Evolutionary conservation across 2,888 invertebrate species (phyloP).

Genomic region (Drepanosiphum platanoidis): DNA sequence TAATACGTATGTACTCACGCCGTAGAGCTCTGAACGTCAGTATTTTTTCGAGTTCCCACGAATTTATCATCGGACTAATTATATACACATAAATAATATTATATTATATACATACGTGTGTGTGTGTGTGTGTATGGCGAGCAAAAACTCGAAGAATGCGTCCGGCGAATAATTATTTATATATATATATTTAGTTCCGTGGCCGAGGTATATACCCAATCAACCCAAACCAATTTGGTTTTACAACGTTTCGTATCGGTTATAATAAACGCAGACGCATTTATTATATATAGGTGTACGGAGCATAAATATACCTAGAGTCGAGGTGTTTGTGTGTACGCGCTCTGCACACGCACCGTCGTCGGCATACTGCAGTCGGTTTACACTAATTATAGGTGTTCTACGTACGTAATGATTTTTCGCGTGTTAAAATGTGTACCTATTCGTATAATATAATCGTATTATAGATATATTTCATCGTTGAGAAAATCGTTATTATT

Average conservation of each 20-base stretch:
- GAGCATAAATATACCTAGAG: neutral
- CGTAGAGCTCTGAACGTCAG: too few relatives aligned
- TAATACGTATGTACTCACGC: too few relatives aligned
- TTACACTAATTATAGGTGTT: conserved; percentile 24
- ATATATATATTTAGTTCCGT: neutral
- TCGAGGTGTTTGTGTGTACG: neutral
- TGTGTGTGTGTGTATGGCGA: neutral
- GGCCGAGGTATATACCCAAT: neutral
- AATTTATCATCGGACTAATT: conserved; percentile 18
- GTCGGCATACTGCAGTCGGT: neutral
- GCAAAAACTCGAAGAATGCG: neutral
- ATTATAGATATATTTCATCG: neutral
- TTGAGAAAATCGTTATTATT: neutral
- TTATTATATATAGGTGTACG: neutral
- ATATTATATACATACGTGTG: neutral
- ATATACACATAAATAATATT: neutral
- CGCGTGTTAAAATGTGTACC: neutral
- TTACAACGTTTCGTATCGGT: neutral
- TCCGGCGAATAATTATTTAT: neutral
- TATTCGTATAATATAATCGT: neutral
- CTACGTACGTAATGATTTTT: neutral
- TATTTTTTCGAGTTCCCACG: conserved; percentile 17
- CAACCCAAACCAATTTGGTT: neutral
- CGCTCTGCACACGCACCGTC: neutral
- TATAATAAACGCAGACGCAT: neutral